Conservation (phyloP, 2,797 vertebrate genomes). For the Eremophila alpestris region DNA sequence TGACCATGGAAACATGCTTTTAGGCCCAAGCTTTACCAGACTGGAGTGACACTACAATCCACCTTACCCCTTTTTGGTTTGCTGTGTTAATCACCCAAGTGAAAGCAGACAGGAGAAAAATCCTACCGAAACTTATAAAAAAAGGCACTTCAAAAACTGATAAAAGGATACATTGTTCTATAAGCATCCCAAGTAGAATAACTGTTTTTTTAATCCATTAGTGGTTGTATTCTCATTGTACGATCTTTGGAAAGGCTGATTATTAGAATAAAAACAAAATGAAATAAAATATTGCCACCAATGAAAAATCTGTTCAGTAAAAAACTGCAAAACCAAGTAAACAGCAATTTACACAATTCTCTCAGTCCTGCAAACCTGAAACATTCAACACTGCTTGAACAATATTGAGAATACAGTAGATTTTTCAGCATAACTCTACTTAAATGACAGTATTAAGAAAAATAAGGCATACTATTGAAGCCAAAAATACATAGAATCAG, state of each 20-base stretch:
- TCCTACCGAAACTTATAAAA: not conserved
- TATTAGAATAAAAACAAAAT: not conserved
- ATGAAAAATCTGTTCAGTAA: not conserved
- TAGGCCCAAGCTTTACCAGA: not conserved
- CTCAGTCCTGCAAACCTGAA: not conserved
- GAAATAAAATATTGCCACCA: not conserved
- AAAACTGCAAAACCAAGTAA: not conserved
- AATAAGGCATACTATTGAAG: not conserved
- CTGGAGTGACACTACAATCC: constrained; percentile 37
- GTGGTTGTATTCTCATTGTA: constrained; percentile 1
- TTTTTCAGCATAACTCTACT: constrained; percentile 11
- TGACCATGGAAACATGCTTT: constrained; percentile 29
- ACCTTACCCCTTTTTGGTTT: constrained; percentile 33
- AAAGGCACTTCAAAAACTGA: not conserved
- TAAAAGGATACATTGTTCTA: not conserved
- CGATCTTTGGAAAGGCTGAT: not conserved
- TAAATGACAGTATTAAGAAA: constrained; percentile 23
- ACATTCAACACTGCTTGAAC: not conserved
- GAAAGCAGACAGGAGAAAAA: not conserved
- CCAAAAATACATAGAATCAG: constrained; percentile 3
- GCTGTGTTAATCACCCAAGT: constrained; percentile 57
- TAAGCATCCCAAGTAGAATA: not conserved
- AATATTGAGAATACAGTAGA: constrained; percentile 14
- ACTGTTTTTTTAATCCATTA: not conserved
- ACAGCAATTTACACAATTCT: not conserved